phyloP scores from a whole-genome alignment of 2,797 vertebrate species.

The Falco berigora region DNA sequence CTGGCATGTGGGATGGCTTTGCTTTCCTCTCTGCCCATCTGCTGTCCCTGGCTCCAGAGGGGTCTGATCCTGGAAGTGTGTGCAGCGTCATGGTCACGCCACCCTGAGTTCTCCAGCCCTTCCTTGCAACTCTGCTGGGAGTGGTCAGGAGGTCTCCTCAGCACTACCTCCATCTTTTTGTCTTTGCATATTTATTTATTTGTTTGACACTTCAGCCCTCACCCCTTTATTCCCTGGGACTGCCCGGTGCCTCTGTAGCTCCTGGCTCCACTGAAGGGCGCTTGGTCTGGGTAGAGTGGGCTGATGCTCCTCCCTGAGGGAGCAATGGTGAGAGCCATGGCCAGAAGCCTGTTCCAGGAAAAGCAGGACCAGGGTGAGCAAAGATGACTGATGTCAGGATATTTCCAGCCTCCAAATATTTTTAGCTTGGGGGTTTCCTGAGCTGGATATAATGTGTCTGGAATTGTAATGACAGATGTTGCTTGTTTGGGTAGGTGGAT shows the following conservation, averaged over 20 bases:
- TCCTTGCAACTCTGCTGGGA: not conserved
- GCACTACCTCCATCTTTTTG: not conserved
- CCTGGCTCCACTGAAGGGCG: not conserved
- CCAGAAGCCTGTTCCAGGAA: not conserved
- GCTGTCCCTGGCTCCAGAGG: not conserved
- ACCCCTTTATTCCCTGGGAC: not conserved
- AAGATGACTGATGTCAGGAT: not conserved
- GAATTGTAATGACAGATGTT: not conserved
- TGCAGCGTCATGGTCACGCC: rapidly evolving
- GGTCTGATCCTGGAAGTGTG: not conserved
- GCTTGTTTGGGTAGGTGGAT: not conserved
- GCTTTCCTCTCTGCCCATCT: not conserved
- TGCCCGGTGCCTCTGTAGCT: not conserved
- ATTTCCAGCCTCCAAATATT: not conserved
- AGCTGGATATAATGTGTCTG: not conserved
- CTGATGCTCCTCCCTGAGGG: not conserved
- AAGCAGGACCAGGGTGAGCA: not conserved
- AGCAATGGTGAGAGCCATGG: not conserved
- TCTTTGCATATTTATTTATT: not conserved
- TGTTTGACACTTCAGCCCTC: not conserved
- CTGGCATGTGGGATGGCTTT: rapidly evolving
- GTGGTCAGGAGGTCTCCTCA: not conserved
- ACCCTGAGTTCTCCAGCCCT: rapidly evolving
- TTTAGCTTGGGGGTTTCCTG: not conserved
- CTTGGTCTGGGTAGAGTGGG: rapidly evolving